Evolutionary conservation across 2,113 vertebrate species (phyloP), one percentile per base, ranked within the genome.

Genomic region (Clarias macrocephalus): DNA sequence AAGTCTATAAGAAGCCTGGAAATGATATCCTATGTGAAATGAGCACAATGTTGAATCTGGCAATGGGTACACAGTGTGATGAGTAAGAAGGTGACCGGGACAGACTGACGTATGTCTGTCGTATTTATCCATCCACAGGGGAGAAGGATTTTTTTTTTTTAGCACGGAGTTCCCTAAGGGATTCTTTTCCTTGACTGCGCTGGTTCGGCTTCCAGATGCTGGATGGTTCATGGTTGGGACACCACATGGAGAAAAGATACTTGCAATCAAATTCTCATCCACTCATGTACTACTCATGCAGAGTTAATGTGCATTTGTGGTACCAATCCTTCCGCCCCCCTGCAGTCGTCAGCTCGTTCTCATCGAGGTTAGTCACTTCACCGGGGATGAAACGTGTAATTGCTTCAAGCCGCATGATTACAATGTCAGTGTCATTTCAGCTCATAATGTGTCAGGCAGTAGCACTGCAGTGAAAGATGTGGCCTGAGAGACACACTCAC

Each of bases 151-250:
- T 10, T 33, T 10, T 33, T 60, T 60, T 60, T 57, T 91, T 90
- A 89, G 91, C 92, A 93, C 90, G 87, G 89, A 90, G 87, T 91
- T 91, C 94, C 94, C 92, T 94, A 93, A 86, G 92, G 90, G 94
- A 94, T 92, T 48, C 87, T 92, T 94, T 94, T 93, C 92, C 89
- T 88, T 77, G 48, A 77, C 75, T 77, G 13, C 23, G 25, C 54
- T 89, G 70, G 89, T 91, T 89, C 87, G 89, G 89, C 89, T 91
- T 91, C 91, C 92, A 93, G 88, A 94, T 92, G 90, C 92, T 65
- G 63, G 68, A 54, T 54, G 92, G 90, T 94, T 93, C 92, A 93
- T 91, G 85, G 92, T 92, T 92, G 72, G 88, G 88, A 90, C 79
- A 91, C 87, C 87, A 86, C 73, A 59, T 80, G 79, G 33, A 85